A percentile compares a stretch with the other conserved stretches of the same genome.
Conservation (phyloP, 1,140 invertebrate species). For the Zaprionus kolodkinae region DNA sequence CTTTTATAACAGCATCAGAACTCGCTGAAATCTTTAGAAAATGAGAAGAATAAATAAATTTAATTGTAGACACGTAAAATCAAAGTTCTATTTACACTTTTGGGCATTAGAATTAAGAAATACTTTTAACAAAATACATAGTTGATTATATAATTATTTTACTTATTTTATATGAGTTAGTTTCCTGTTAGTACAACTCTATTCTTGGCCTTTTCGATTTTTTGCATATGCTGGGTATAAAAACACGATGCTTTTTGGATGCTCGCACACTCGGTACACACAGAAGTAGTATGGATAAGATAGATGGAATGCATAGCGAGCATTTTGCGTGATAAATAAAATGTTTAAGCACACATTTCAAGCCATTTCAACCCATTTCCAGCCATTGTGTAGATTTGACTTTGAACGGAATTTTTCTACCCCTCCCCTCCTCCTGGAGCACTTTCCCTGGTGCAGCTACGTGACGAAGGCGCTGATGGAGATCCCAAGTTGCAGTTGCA, state of each 20-base stretch:
- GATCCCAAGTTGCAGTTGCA: conserved; percentile 30
- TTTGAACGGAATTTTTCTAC: conserved; percentile 52
- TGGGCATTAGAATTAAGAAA: background rate
- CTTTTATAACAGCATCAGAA: no score
- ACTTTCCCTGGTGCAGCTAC: conserved; percentile 28
- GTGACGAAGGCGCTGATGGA: conserved; percentile 54
- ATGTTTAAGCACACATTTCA: conserved; percentile 81
- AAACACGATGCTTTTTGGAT: conserved; percentile 49
- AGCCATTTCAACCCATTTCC: conserved; percentile 53
- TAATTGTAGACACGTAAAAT: no score
- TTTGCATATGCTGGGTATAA: conserved; percentile 16
- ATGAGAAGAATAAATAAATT: background rate
- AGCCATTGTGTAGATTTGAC: conserved; percentile 77
- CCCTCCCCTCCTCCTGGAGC: background rate
- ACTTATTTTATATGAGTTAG: no score
- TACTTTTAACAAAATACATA: background rate
- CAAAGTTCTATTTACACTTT: no score
- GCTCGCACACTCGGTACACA: conserved; percentile 20
- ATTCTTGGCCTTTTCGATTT: background rate
- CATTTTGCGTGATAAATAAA: conserved; percentile 81
- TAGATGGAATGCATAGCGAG: conserved; percentile 50
- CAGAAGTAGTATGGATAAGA: conserved; percentile 30
- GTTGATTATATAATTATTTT: no score
- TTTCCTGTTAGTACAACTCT: no score
- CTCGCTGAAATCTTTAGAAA: background rate